These are phyloP conservation scores for Marmota monax DNA, from an alignment of 2,113 vertebrate genomes.

Conservation along the genomic window DNA sequence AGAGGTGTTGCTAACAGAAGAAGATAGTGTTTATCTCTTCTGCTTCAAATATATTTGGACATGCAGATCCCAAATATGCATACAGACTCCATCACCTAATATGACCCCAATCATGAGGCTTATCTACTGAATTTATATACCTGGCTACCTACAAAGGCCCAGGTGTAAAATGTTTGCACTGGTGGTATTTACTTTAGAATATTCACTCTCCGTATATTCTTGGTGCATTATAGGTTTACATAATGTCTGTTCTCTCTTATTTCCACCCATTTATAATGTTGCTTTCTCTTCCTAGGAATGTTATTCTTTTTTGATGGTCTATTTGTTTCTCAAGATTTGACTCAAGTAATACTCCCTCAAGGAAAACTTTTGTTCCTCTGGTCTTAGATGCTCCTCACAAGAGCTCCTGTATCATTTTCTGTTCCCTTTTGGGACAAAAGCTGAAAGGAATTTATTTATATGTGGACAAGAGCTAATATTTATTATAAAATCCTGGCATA, in stretches of 20 bases:
- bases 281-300: background rate
- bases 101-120: background rate
- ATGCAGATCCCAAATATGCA: background rate
- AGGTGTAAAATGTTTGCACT: background rate
- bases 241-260: background rate
- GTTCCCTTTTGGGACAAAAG: background rate
- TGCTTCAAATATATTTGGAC: background rate
- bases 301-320: background rate
- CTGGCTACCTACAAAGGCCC: background rate
- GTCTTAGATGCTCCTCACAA: background rate
- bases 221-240: too few relatives aligned
- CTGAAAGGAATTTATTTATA: background rate
- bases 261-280: background rate
- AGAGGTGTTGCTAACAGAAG: background rate
- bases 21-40: background rate
- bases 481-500: background rate
- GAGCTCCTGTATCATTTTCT: background rate
- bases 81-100: background rate
- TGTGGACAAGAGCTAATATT: background rate
- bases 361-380: background rate
- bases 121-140: background rate
- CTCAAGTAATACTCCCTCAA: background rate
- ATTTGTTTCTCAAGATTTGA: constrained; percentile 7
- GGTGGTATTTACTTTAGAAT: background rate
- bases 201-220: background rate